Conservation (phyloP, 2,797 vertebrate genomes). For the Anas flavirostris region DNA sequence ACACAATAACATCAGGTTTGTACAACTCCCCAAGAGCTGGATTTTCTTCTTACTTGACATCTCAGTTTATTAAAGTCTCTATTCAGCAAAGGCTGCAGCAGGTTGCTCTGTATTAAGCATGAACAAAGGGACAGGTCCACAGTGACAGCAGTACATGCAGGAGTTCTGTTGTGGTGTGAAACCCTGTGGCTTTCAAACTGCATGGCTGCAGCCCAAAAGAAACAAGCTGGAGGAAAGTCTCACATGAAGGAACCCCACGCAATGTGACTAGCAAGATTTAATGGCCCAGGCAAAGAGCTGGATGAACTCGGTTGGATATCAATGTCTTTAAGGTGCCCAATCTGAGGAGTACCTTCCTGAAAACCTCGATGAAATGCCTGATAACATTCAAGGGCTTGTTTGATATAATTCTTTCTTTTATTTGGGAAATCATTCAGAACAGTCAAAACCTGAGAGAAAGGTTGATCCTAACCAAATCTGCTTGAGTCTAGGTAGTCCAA, state of each 20-base stretch:
- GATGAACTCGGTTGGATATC: not conserved
- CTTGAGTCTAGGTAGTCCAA: not conserved
- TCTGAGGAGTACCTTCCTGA: not conserved
- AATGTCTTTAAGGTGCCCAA: not conserved
- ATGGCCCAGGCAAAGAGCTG: not conserved
- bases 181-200: not conserved
- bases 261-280: not conserved
- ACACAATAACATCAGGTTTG: not conserved
- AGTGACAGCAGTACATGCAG: not conserved
- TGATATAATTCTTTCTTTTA: not conserved
- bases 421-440: not conserved
- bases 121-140: not conserved
- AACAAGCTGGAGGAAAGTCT: not conserved
- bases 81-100: not conserved
- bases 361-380: not conserved
- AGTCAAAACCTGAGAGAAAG: not conserved
- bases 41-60: not conserved
- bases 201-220: not conserved
- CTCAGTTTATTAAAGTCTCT: not conserved
- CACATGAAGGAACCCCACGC: not conserved
- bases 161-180: not conserved
- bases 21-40: not conserved
- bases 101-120: not conserved
- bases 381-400: not conserved
- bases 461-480: not conserved